Evolutionary conservation across 2,888 invertebrate genomes (phyloP), one percentile per base, ranked within the genome.

Genomic region (Drosophila leonis): DNA sequence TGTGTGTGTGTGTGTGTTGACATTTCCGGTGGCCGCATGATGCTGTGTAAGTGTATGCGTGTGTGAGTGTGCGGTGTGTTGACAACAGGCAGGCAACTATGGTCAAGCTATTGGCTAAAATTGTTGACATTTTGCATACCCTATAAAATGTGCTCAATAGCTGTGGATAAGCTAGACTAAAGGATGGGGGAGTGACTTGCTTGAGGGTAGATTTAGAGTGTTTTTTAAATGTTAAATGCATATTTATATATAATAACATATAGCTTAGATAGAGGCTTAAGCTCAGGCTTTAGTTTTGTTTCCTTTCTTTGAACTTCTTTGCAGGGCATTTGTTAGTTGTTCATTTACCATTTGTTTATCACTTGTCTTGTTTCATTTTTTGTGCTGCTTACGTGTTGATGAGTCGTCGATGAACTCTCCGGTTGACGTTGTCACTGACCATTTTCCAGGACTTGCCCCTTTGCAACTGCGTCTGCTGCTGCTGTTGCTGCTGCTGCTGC

Each of bases 351-450:
- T 27, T 29, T 18, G 39, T 15, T 39, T 37, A 56, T 37, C 13
- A 9, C 42, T 44, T 62, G 62, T 75, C 75, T 72, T 79, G 76
- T 65, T 67, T 62, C 57, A 67, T 60, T 70, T 70, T 66, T 75
- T 80, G 41, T 75, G 64, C 80, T 80, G 81, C 75, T 80, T 81
- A 78, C 80, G 75, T 81, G 81, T 81, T 81, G 81, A 78, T 81
- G 80, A 78, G 56, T 56, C 80, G 78, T 80, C 80, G 80, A 80
- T 80, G 80, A 80, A 78, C 81, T 80, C 65, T 75, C 42, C 72
- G 67, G 69, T 75, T 76, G 78, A 81, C 72, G 75, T 80, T 78
- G 78, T 68, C 81, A 73, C 60, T 79, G 78, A 74, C 74, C 70
- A 74, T 74, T 78, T 70, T 70, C 70, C 78, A 78, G 54, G 48